phyloP scores from a whole-genome alignment of 2,113 vertebrate genomes.

The Porphyrio hochstetteri region DNA sequence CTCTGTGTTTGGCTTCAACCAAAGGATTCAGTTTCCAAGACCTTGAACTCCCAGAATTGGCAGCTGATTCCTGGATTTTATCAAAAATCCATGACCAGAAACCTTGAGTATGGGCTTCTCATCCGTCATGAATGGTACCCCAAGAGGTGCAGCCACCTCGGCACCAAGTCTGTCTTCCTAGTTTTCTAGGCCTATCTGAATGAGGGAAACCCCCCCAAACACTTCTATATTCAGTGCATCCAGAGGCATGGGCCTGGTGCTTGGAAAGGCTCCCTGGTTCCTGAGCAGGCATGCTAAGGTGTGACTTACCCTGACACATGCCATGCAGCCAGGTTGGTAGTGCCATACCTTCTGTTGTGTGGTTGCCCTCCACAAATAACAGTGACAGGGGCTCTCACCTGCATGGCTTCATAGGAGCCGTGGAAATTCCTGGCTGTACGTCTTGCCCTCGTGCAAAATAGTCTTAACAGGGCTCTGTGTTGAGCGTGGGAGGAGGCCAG shows the following conservation, averaged over 20 bases:
- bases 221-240: neutral
- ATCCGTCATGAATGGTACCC: neutral
- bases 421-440: neutral
- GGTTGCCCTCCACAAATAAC: rapidly evolving
- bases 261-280: neutral
- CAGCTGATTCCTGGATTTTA: neutral
- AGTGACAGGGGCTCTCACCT: neutral
- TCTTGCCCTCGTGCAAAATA: neutral
- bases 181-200: neutral
- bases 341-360: rapidly evolving
- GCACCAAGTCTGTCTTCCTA: neutral
- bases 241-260: neutral
- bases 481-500: neutral
- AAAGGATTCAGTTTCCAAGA: neutral
- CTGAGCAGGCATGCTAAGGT: rapidly evolving
- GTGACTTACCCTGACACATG: neutral
- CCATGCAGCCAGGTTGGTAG: rapidly evolving
- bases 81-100: neutral
- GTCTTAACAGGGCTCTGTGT: neutral
- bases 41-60: neutral
- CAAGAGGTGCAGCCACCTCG: neutral
- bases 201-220: no score
- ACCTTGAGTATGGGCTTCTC: neutral
- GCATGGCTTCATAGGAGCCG: rapidly evolving
- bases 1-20: neutral